Conservation (phyloP, 1,140 invertebrate species). For the Cephus cinctus region DNA sequence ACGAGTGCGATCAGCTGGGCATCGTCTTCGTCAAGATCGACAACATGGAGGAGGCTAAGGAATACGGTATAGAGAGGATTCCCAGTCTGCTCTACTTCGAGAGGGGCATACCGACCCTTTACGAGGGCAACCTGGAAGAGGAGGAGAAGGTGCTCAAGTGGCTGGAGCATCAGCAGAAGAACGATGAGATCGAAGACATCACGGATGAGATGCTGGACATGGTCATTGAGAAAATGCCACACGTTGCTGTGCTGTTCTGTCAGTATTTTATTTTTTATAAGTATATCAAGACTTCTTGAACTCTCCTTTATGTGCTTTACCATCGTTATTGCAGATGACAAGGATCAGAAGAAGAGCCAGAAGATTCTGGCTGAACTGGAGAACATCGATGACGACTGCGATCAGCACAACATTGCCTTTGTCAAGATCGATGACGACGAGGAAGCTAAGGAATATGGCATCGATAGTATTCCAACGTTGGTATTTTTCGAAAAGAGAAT, state of each 20-base stretch:
- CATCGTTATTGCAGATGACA: conserved; percentile 72
- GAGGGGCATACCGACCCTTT: conserved; percentile 83
- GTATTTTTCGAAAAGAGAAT: conserved; percentile 87
- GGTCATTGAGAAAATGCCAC: conserved; percentile 83
- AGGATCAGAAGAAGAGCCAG: conserved; percentile 87
- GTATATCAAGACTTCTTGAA: conserved; percentile 8
- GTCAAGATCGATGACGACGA: conserved; percentile 89
- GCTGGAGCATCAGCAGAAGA: conserved; percentile 81
- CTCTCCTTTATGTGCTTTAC: neutral
- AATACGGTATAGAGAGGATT: conserved; percentile 87
- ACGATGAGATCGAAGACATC: conserved; percentile 91
- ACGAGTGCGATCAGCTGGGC: conserved; percentile 86
- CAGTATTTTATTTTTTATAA: conserved; percentile 55
- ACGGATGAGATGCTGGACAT: conserved; percentile 93
- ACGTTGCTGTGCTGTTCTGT: conserved; percentile 89
- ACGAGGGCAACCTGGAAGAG: conserved; percentile 88
- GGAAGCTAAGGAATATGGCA: conserved; percentile 88
- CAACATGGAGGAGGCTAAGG: conserved; percentile 83
- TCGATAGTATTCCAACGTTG: conserved; percentile 76
- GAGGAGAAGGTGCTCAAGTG: conserved; percentile 88
- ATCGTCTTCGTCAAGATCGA: conserved; percentile 93
- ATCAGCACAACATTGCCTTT: conserved; percentile 88
- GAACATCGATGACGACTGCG: conserved; percentile 93
- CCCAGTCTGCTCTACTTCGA: conserved; percentile 88
- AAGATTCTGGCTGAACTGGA: conserved; percentile 84